Base-by-base conservation (phyloP, 2,797 vertebrate species). In the Lacerta bilineata region DNA sequence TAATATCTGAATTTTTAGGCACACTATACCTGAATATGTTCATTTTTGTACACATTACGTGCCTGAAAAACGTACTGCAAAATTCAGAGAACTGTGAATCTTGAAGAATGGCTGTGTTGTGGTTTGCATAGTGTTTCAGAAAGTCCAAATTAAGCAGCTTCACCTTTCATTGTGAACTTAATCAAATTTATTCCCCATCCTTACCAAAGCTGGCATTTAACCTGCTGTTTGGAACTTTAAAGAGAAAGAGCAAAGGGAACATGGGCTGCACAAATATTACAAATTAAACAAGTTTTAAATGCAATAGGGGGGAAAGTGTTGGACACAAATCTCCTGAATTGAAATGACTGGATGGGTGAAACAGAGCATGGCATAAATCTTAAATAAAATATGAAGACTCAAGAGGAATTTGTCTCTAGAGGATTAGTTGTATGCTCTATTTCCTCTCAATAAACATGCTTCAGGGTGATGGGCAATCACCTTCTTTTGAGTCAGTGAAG, bases 291-390 rank as follows among this genome's bases (percentile, higher is more conserved):
- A 83, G 3, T 43, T 93, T 18, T 74, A 90, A 95, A 93, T 92
- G 87, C 94, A 91, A 91, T 7, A 85, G 43, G 2, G n/a, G 46
- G 27, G 17, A 20, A 80, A 83, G 1, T 0, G 1, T 69, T 3
- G 23, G 82, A 87, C 88, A 89, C 29, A 94, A 96, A 96, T 81
- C 33, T 89, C 61, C 89, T 86, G 85, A 95, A 95, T 94, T 92
- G 87, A 94, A 95, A 93, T 74, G 85, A 90, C 91, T 88, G 86
- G 89, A 89, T 92, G 91, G 80, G 88, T 20, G 93, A 96, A 97
- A 88, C 93, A 93, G 94, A 97, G 93, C 95, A 94, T 91, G 92
- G 94, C 95, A 88, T 88, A 95, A 96, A 96, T 95, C 93, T 95
- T 93, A 75, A 95, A 92, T 92, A 92, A 95, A 96, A 96, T 78